Conservation (phyloP, 64 coral and sea anemone genomes). For the Dendrophyllia cribrosa region DNA sequence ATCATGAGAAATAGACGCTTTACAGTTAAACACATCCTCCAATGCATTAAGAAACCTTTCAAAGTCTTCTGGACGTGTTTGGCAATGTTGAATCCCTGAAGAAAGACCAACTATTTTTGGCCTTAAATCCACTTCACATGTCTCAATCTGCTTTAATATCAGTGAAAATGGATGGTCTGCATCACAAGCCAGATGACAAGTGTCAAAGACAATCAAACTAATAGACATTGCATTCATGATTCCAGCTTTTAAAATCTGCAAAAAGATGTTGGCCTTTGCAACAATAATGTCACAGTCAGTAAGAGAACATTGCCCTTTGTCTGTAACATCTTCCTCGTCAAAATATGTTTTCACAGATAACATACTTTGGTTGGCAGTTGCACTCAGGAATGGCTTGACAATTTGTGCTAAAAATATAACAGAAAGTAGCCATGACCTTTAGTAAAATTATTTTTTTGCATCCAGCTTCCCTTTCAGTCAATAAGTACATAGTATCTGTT, state of each 20-base stretch:
- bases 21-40: conserved; percentile 6
- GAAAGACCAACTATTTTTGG: conserved; percentile 52
- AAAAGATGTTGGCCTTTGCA: neutral
- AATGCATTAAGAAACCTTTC: neutral
- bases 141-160: neutral
- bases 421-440: neutral
- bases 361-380: neutral
- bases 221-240: neutral
- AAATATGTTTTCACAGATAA: conserved; percentile 27
- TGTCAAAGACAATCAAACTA: conserved; percentile 47
- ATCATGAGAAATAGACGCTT: conserved; percentile 44
- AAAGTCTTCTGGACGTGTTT: neutral
- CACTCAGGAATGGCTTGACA: conserved; percentile 3
- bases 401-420: neutral
- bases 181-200: neutral
- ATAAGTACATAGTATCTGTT: too few relatives aligned
- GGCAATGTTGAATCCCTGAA: neutral
- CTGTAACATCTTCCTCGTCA: neutral
- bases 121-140: neutral
- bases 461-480: too few relatives aligned
- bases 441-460: neutral
- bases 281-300: neutral
- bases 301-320: neutral
- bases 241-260: neutral
- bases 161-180: neutral